Conservation (phyloP, 1,140 invertebrate species). For the Callitettix versicolor region DNA sequence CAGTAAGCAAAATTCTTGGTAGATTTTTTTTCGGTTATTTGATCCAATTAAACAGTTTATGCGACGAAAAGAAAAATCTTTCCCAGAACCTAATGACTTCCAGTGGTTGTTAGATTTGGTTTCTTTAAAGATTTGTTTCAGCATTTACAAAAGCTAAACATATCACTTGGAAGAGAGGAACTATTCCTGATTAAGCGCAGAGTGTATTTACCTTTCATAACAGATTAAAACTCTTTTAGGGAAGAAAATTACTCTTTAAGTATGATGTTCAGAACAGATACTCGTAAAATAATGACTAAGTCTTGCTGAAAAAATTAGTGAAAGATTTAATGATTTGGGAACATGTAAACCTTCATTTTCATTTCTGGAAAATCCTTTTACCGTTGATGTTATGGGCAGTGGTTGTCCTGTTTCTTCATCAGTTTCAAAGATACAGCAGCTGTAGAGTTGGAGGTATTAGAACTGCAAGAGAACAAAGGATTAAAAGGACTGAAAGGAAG, state of each 20-base stretch:
- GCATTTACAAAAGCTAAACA: slow-evolving; percentile 4
- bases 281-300: too few species aligned
- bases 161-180: not conserved
- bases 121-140: not conserved
- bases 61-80: too few species aligned
- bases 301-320: too few species aligned
- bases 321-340: not conserved
- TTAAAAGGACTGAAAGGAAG: not conserved
- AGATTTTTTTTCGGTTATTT: too few species aligned
- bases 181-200: not conserved
- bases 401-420: not conserved
- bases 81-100: too few species aligned
- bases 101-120: too few species aligned
- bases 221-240: not conserved
- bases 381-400: not conserved
- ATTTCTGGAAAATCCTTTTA: slow-evolving; percentile 3
- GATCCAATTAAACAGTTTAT: too few species aligned
- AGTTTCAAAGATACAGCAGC: slow-evolving; percentile 2
- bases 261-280: too few species aligned
- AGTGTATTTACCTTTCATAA: not conserved
- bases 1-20: too few species aligned
- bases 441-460: slow-evolving; percentile 6
- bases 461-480: not conserved
- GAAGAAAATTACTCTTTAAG: too few species aligned
- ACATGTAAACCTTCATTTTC: not conserved